Evolutionary conservation across 2,797 vertebrate species (phyloP).

Genomic region (Setipinna tenuifilis): DNA sequence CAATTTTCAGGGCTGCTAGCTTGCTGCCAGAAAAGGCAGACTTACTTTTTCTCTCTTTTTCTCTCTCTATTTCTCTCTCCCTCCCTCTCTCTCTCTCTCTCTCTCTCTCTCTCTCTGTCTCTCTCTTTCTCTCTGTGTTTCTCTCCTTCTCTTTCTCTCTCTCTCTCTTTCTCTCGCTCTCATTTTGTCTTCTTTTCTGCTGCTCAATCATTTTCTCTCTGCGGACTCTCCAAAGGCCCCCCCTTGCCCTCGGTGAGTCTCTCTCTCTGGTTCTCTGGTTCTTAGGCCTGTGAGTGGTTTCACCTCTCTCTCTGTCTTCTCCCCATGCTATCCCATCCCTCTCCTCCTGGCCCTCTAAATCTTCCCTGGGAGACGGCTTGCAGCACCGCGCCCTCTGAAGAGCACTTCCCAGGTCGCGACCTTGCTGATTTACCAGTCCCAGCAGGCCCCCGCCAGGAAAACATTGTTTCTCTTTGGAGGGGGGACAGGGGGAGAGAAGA

Average conservation of each 20-base stretch:
- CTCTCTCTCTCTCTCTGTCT: too few species aligned
- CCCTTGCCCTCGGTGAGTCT: neutral
- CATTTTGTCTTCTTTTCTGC: neutral
- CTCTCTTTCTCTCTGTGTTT: neutral
- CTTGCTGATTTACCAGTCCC: conserved; percentile 47
- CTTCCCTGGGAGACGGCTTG: conserved; percentile 17
- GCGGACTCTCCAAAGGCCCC: neutral
- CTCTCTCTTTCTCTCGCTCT: too few species aligned
- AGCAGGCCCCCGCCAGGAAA: conserved; percentile 29
- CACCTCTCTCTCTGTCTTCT: neutral
- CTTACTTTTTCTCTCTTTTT: neutral
- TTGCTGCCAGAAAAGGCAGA: conserved; percentile 1
- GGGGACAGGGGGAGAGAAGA: neutral
- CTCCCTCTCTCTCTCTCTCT: neutral
- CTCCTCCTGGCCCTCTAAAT: conserved; percentile 27
- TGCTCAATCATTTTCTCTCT: neutral
- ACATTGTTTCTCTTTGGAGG: conserved; percentile 32
- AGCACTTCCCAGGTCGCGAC: conserved; percentile 45
- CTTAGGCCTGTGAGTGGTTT: neutral
- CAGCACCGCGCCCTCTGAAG: conserved; percentile 41
- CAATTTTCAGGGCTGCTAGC: neutral
- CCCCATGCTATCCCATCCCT: conserved; percentile 7
- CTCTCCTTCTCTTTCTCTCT: too few species aligned
- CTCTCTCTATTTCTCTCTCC: neutral
- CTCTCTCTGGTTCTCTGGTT: conserved; percentile 5